These are phyloP conservation scores for Mormyrops attenuatus DNA, from an alignment of 2,797 vertebrate genomes.

Conservation along the genomic window DNA sequence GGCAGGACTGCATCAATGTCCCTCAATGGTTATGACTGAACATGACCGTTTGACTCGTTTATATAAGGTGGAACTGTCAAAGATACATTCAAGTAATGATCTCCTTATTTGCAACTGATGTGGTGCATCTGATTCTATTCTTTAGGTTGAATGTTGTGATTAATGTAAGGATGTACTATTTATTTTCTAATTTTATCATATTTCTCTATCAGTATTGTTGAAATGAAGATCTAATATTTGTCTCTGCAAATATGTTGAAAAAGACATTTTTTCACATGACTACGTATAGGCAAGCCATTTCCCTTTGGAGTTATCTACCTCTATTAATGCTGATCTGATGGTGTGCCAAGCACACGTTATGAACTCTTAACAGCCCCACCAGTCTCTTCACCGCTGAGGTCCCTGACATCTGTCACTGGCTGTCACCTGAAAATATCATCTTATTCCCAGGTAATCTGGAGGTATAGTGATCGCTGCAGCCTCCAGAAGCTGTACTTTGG, in stretches of 20 bases:
- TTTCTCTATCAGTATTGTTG: neutral
- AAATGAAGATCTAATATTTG: neutral
- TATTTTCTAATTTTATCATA: neutral
- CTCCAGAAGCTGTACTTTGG: neutral
- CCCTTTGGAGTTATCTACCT: neutral
- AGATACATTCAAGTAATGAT: neutral
- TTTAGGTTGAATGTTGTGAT: neutral
- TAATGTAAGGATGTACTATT: neutral
- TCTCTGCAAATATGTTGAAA: neutral
- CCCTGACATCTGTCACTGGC: neutral
- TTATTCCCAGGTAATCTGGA: neutral
- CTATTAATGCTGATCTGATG: neutral
- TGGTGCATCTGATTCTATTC: neutral
- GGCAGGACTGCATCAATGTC: neutral
- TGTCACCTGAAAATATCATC: neutral
- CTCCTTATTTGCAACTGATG: neutral
- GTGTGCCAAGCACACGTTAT: neutral
- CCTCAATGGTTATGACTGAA: neutral
- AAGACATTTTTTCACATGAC: neutral
- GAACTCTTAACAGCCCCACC: neutral
- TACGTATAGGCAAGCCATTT: neutral
- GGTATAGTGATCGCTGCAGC: neutral
- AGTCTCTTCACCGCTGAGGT: neutral
- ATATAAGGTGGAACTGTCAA: neutral
- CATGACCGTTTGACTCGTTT: neutral